phyloP scores from a whole-genome alignment of 2,888 invertebrate genomes.

The Apotomis turbidana region DNA sequence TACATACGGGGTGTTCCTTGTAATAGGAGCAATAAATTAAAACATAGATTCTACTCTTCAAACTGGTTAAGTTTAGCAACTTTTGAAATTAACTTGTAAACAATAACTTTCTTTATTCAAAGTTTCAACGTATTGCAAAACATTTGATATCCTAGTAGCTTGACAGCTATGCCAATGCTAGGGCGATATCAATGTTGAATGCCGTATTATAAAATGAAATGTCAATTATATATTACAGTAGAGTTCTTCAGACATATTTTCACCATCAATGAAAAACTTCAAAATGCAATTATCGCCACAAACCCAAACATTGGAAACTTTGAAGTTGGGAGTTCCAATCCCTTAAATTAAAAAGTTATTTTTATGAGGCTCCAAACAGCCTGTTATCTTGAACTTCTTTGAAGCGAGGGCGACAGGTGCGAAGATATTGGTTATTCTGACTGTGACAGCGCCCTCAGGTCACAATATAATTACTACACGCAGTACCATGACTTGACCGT shows the following conservation, averaged over 20 bases:
- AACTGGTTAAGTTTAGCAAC: too few species aligned
- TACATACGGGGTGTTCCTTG: too few species aligned
- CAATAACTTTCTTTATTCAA: too few species aligned
- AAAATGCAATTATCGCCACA: conserved; percentile 17
- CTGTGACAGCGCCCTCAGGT: conserved; percentile 44
- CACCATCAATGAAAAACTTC: conserved; percentile 3
- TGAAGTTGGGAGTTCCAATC: conserved; percentile 21
- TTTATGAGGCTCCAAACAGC: conserved; percentile 33
- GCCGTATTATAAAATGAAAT: too few species aligned
- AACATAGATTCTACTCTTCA: too few species aligned
- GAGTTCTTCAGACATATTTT: background rate
- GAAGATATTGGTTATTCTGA: conserved; percentile 60
- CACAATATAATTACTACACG: background rate
- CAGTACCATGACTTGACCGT: conserved; percentile 14
- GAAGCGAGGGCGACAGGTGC: conserved; percentile 53
- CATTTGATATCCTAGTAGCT: too few species aligned
- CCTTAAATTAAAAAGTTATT: conserved; percentile 41
- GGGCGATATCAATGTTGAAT: too few species aligned
- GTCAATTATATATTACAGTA: too few species aligned
- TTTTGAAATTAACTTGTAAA: too few species aligned
- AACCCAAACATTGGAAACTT: conserved; percentile 28
- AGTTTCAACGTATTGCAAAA: too few species aligned
- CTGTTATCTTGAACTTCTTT: conserved; percentile 36
- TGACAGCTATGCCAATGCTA: too few species aligned
- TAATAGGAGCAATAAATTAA: too few species aligned